Percentiles rank a stretch among this genome's conserved stretches.
Conservation (phyloP, 2,888 invertebrate genomes). For the Torymus texanus region DNA sequence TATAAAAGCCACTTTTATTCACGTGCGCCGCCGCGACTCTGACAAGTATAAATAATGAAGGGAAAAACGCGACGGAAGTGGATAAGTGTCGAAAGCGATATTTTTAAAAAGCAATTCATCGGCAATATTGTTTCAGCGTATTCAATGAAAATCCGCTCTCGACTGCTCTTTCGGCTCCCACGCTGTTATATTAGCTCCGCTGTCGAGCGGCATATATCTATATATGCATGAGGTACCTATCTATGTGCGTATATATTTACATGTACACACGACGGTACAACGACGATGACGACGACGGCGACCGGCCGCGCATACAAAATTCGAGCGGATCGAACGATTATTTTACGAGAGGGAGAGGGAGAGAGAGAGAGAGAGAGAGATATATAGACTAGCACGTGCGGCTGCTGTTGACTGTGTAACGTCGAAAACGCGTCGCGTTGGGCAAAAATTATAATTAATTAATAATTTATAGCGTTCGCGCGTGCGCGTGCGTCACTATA, state of each 20-base stretch:
- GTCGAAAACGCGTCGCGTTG: constrained; percentile 52
- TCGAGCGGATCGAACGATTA: constrained; percentile 33
- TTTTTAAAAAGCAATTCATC: constrained; percentile 23
- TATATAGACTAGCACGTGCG: constrained; percentile 37
- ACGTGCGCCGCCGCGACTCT: no score
- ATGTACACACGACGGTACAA: no score
- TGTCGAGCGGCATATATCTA: background rate
- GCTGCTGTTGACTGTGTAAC: background rate
- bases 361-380: background rate
- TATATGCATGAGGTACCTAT: no score
- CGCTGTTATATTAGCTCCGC: constrained; percentile 1
- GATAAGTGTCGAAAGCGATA: background rate
- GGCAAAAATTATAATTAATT: constrained; percentile 50
- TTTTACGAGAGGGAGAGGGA: constrained; percentile 28
- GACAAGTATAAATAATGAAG: background rate
- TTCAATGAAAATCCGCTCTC: constrained; percentile 28
- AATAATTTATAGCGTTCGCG: constrained; percentile 41
- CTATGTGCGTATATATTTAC: no score
- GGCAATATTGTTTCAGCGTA: constrained; percentile 42
- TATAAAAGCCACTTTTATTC: background rate
- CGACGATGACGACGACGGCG: background rate
- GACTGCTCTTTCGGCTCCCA: background rate
- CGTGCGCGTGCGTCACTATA: background rate
- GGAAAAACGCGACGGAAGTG: background rate
- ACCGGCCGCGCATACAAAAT: constrained; percentile 6